Percentiles rank a stretch among this genome's conserved stretches.
These are phyloP conservation scores for Tiliacea aurago DNA, from an alignment of 2,888 invertebrate species.

Conservation along the genomic window DNA sequence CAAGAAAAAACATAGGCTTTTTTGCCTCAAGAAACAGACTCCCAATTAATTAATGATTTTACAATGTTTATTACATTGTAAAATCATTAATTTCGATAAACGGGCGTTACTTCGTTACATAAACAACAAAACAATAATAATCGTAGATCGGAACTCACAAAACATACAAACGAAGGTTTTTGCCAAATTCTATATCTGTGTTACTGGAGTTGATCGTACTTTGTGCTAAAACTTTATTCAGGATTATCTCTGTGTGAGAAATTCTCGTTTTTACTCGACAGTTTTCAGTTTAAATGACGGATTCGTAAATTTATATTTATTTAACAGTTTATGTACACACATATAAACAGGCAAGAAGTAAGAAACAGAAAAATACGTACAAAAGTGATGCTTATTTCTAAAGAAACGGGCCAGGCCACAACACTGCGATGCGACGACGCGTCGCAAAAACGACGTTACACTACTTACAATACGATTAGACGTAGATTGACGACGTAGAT, in stretches of 20 bases:
- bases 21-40: not conserved
- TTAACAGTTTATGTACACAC: too few relatives aligned
- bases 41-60: too few relatives aligned
- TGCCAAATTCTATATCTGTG: conserved; percentile 18
- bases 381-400: too few relatives aligned
- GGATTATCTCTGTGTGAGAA: not conserved
- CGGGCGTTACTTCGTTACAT: conserved; percentile 11
- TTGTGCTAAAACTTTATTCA: conserved; percentile 17
- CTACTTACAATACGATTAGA: too few relatives aligned
- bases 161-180: conserved; percentile 39
- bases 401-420: too few relatives aligned
- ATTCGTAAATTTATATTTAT: too few relatives aligned
- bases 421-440: too few relatives aligned
- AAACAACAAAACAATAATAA: conserved; percentile 14
- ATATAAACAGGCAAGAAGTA: too few relatives aligned
- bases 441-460: too few relatives aligned
- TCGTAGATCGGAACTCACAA: conserved; percentile 14
- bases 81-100: conserved; percentile 5
- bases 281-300: not conserved
- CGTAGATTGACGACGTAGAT: too few relatives aligned
- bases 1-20: not conserved
- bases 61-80: too few relatives aligned
- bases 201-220: conserved; percentile 13
- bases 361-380: too few relatives aligned
- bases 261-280: not conserved